Evolutionary conservation across 1,140 invertebrate genomes (phyloP).

Genomic region (Eupeodes corollae): DNA sequence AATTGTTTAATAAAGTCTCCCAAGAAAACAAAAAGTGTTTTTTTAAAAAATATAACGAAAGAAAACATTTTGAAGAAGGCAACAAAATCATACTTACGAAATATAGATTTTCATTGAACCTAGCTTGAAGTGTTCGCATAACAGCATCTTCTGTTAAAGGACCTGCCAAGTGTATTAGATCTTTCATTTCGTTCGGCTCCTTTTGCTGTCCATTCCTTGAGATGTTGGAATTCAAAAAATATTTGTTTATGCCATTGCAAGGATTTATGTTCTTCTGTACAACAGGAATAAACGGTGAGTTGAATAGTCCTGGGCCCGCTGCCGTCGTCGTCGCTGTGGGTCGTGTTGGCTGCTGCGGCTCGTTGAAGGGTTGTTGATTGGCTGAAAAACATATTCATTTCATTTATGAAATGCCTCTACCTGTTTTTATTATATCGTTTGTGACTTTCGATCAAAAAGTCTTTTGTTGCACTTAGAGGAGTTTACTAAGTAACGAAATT

Average conservation of each 20-base stretch:
- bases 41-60: too few species aligned
- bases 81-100: constrained; percentile 57
- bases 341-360: constrained; percentile 12
- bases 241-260: constrained; percentile 23
- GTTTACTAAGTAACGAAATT: neutral
- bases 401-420: too few species aligned
- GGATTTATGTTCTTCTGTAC: constrained; percentile 22
- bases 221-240: too few species aligned
- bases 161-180: constrained; percentile 82
- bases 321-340: neutral
- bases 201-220: constrained; percentile 6
- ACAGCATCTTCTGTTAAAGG: constrained; percentile 89
- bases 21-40: too few species aligned
- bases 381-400: too few species aligned
- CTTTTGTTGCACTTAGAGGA: too few species aligned
- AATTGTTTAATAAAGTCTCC: too few species aligned
- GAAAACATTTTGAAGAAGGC: too few species aligned
- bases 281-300: constrained; percentile 16
- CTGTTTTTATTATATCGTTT: too few species aligned
- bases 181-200: constrained; percentile 50
- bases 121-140: constrained; percentile 76
- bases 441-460: too few species aligned
- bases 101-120: constrained; percentile 74
- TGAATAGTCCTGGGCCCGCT: constrained; percentile 4
- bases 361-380: too few species aligned